Base-by-base conservation (phyloP, 2,888 invertebrate species). In the Erebia epiphron region DNA sequence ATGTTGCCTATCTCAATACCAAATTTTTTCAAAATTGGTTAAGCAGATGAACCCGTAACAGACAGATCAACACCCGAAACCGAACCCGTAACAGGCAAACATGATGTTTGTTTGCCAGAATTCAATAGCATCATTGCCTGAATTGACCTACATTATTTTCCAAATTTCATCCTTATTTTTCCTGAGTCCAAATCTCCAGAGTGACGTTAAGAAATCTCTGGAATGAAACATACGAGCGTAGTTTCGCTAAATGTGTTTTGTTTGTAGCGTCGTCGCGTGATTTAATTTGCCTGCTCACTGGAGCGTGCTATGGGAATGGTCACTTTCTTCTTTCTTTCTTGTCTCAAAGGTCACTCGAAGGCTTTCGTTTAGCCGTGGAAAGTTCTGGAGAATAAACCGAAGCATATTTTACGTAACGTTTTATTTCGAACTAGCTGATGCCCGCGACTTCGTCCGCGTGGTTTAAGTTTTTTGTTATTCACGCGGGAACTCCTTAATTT, bases 251-350 rank as follows among this genome's bases (percentile, higher is more conserved):
- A 75, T 74, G 75, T 77, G 73, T 72, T 75, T 73, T 75, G 73
- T 75, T 75, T 70, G 70, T 71, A 63, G 68, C 74, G 56, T 74
- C 74, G 58, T 74, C 70, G 73, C 70, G 73, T 74, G 73, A 77
- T 74, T 73, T 75, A 72, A 75, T 77, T 77, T 77, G 69, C 75
- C 62, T 67, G 67, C 66, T 67, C 75, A 71, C 63, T 75, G 76
- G 73, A 70, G 74, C 71, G 73, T 52, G 64, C 11, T 58, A 50
- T 58, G 67, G 54, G 62, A 69, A 71, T 49, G 56, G 49, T n/a
- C 18, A 16, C 41, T 41, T 35, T 21, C 14, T 16, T 49, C 49
- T 21, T 54, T 46, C 58, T 67, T 61, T 52, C 41, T 43, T 49
- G 57, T 56, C 35, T n/a, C 46, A 21, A 7, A 62, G 62, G 18